These are phyloP conservation scores for Psammodynastes pulverulentus DNA, from an alignment of 2,113 vertebrate genomes.

Conservation along the genomic window DNA sequence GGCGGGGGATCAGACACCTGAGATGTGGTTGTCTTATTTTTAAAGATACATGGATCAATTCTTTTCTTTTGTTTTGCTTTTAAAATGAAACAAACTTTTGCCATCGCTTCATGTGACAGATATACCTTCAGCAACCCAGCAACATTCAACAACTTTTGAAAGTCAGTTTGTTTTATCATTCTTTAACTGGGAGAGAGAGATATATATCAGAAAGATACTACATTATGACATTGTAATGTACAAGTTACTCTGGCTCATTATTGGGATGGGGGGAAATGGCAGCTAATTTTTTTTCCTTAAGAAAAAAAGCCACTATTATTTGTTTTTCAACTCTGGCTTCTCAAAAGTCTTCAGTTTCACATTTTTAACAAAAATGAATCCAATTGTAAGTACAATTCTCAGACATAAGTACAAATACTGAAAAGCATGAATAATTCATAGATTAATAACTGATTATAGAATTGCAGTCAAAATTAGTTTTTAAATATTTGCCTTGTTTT, in stretches of 20 bases:
- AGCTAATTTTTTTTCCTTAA: background rate
- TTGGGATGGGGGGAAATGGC: background rate
- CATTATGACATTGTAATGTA: background rate
- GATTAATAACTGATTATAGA: background rate
- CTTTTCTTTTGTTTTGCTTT: background rate
- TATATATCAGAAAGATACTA: background rate
- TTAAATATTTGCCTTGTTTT: slow-evolving; percentile 41
- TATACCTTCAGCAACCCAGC: background rate
- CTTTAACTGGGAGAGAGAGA: no score
- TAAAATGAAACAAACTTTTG: background rate
- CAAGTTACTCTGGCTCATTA: background rate
- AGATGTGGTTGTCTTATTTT: background rate
- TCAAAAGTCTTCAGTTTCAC: background rate
- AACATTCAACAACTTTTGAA: no score
- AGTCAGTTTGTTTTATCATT: no score
- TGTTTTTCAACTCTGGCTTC: background rate
- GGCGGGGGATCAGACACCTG: background rate
- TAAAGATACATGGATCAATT: background rate
- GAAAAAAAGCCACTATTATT: background rate
- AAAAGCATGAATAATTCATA: background rate
- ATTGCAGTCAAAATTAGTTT: slow-evolving; percentile 10
- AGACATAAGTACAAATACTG: background rate
- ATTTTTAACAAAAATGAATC: background rate
- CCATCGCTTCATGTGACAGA: background rate
- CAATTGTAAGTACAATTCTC: background rate